Conservation (phyloP, 2,113 vertebrate species). For the Meriones unguiculatus region DNA sequence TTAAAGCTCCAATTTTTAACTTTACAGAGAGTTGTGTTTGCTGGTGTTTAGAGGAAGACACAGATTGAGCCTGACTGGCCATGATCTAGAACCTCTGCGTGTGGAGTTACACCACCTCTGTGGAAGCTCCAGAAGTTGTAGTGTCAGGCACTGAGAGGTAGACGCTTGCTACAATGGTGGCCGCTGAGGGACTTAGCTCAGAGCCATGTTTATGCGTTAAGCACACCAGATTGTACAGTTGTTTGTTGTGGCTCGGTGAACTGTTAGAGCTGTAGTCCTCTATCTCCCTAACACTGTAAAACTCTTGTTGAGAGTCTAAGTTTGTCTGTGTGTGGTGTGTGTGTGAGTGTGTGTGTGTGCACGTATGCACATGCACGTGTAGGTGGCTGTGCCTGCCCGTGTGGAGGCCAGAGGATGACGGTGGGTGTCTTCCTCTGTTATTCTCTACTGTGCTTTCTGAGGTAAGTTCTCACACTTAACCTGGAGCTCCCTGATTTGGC, state of each 20-base stretch:
- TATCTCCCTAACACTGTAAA: neutral
- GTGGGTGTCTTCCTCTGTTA: neutral
- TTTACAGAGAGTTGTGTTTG: conserved; percentile 24
- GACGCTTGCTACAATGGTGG: neutral
- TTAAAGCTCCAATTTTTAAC: conserved; percentile 20
- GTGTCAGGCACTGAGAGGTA: neutral
- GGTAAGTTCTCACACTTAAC: neutral
- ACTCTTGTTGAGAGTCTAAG: neutral
- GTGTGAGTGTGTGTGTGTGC: neutral
- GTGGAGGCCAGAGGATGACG: neutral
- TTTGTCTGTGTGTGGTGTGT: neutral
- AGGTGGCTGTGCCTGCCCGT: neutral
- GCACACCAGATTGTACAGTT: neutral
- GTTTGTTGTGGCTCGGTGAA: neutral
- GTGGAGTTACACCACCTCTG: neutral
- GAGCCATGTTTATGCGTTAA: neutral
- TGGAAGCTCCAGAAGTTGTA: neutral
- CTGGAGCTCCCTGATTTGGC: neutral
- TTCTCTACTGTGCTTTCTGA: neutral
- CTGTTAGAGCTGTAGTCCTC: neutral
- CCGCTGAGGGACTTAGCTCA: neutral
- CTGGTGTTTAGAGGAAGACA: conserved; percentile 9
- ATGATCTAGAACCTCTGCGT: neutral
- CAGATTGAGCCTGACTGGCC: neutral
- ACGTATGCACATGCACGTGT: too few relatives aligned